These are phyloP conservation scores for Gyrodactylus bullatarudis DNA, from an alignment of 1,140 invertebrate species.

Conservation along the genomic window DNA sequence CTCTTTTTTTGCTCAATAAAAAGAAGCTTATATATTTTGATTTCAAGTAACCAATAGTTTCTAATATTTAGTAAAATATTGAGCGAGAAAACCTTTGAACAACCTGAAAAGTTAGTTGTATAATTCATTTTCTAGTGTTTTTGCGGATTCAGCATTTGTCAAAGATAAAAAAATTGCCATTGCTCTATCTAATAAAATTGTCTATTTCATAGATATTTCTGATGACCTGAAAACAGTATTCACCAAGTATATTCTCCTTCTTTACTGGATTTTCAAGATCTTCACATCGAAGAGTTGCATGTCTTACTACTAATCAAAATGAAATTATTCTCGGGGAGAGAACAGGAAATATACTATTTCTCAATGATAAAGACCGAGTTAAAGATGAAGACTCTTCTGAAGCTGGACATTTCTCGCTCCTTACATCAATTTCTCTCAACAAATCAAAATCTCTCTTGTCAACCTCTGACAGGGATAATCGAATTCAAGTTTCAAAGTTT, in stretches of 20 bases:
- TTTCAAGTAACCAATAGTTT: too few relatives aligned
- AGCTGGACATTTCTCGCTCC: not conserved
- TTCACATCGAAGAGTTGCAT: not conserved
- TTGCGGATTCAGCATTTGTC: not conserved
- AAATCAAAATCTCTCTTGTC: not conserved
- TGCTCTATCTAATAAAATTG: not conserved
- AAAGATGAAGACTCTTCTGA: not conserved
- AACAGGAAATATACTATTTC: not conserved
- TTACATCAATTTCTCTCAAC: not conserved
- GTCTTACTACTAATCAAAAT: not conserved
- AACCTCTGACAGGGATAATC: not conserved
- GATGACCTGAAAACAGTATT: not conserved
- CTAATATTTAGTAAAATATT: too few relatives aligned
- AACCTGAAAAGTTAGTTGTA: too few relatives aligned
- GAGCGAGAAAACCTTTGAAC: too few relatives aligned
- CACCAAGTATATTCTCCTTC: not conserved
- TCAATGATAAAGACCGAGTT: not conserved
- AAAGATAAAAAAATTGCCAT: not conserved
- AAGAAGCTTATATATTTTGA: too few relatives aligned
- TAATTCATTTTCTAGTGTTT: not conserved
- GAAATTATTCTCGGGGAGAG: not conserved
- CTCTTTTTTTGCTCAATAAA: too few relatives aligned
- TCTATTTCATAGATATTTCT: not conserved
- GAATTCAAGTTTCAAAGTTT: not conserved
- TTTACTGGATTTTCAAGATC: not conserved